Evolutionary conservation across 2,888 invertebrate genomes (phyloP).

Genomic region (Drosophila prostipennis): DNA sequence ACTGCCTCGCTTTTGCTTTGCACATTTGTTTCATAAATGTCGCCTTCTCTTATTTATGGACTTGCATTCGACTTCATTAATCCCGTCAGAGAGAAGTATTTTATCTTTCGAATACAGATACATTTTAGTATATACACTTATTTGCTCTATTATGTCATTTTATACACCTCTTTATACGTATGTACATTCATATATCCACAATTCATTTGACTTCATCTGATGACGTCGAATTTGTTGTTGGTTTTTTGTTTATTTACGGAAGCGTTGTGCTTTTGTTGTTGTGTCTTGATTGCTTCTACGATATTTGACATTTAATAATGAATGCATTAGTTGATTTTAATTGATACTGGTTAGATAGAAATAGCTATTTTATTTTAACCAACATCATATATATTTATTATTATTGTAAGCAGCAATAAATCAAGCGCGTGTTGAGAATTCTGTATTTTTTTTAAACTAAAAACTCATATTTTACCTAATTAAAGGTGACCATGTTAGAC

Average conservation of each 20-base stretch:
- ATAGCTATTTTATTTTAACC: not conserved
- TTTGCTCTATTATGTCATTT: conserved; percentile 75
- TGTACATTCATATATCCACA: conserved; percentile 34
- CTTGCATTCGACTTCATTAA: conserved; percentile 35
- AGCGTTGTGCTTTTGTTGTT: conserved; percentile 32
- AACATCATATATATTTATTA: not conserved
- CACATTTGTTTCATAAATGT: conserved; percentile 11
- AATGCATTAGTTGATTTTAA: conserved; percentile 39
- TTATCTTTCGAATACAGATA: not conserved
- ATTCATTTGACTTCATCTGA: conserved; percentile 42
- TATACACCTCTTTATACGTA: conserved; percentile 36
- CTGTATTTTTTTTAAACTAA: not conserved
- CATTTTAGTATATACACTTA: conserved; percentile 41
- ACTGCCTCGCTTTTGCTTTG: not conserved
- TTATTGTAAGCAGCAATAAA: not conserved
- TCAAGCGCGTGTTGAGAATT: not conserved
- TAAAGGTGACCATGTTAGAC: conserved; percentile 27
- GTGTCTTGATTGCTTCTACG: conserved; percentile 19
- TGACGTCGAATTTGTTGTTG: conserved; percentile 25
- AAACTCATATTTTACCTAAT: conserved; percentile 19
- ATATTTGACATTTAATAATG: conserved; percentile 51
- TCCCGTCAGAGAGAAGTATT: conserved; percentile 5
- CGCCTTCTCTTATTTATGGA: conserved; percentile 27
- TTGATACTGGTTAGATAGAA: conserved; percentile 17
- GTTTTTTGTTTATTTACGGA: conserved; percentile 54